Evolutionary conservation across 2,113 vertebrate genomes (phyloP).

Genomic region (Upupa epops): DNA sequence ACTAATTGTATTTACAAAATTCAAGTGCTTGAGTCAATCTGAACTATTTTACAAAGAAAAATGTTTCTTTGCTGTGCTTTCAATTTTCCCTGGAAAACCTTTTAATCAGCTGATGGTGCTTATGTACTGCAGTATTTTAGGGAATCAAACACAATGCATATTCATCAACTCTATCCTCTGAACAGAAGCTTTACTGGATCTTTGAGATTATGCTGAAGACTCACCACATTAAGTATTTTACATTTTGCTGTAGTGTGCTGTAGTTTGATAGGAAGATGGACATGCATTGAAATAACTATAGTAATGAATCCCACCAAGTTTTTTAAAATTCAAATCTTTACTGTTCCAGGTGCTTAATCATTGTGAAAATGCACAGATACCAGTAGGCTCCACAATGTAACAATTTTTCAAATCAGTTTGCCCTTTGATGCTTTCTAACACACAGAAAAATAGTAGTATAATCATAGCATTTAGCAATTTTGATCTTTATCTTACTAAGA

Average conservation of each 20-base stretch:
- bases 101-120: constrained; percentile 6
- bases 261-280: not conserved
- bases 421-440: not conserved
- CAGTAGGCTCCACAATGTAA: not conserved
- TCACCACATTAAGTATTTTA: not conserved
- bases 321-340: not conserved
- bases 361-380: not conserved
- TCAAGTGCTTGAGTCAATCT: not conserved
- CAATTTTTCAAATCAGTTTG: not conserved
- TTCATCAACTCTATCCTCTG: not conserved
- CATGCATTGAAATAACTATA: not conserved
- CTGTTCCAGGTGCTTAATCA: not conserved
- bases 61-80: not conserved
- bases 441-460: not conserved
- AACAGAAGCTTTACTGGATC: not conserved
- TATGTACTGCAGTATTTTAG: not conserved
- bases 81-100: not conserved
- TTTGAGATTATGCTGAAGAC: not conserved
- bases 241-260: not conserved
- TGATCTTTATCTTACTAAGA: not conserved
- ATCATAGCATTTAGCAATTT: not conserved
- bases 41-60: constrained; percentile 20
- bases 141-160: not conserved
- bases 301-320: not conserved
- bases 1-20: not conserved